A percentile compares a stretch with the other conserved stretches of the same genome.
Evolutionary conservation across 2,888 invertebrate genomes (phyloP).

Genomic region (Caenorhabditis sulstoni): DNA sequence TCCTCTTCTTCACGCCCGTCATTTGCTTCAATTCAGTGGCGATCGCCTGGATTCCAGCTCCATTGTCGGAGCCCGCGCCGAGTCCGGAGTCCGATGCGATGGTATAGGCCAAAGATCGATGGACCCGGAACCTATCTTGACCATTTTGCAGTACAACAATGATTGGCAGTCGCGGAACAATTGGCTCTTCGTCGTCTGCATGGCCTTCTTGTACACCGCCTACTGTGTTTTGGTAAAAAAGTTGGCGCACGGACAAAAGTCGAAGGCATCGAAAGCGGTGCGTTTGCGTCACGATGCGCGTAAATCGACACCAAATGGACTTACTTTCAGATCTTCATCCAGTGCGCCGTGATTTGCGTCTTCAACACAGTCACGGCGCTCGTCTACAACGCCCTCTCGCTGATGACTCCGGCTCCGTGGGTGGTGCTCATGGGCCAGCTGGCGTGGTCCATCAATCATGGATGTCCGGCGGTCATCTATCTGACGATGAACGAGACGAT

Average conservation of each 20-base stretch:
- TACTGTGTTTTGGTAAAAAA: slow-evolving; percentile 41
- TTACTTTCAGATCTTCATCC: slow-evolving; percentile 36
- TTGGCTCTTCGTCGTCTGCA: slow-evolving; percentile 36
- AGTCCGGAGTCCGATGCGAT: slow-evolving; percentile 18
- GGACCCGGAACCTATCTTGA: no score
- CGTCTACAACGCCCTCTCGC: slow-evolving; percentile 35
- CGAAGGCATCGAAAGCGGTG: slow-evolving; percentile 37
- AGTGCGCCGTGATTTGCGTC: slow-evolving; percentile 41
- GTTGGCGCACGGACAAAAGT: slow-evolving; percentile 45
- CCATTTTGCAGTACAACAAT: slow-evolving; percentile 34
- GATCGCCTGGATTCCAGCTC: slow-evolving; percentile 40
- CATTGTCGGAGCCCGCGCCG: slow-evolving; percentile 17
- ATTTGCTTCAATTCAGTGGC: slow-evolving; percentile 42
- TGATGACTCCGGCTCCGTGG: slow-evolving; percentile 32
- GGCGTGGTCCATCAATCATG: slow-evolving; percentile 42
- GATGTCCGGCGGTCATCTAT: slow-evolving; percentile 43
- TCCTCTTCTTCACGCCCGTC: slow-evolving; percentile 31
- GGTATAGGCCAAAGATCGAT: no score
- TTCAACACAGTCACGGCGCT: slow-evolving; percentile 47
- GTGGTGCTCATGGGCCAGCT: slow-evolving; percentile 28
- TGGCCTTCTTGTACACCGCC: slow-evolving; percentile 32
- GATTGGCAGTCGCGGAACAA: slow-evolving; percentile 48
- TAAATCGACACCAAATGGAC: no score
- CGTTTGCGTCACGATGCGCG: no score
- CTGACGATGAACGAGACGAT: slow-evolving; percentile 45